phyloP scores from a whole-genome alignment of 1,140 invertebrate genomes.

The Neocloeon triangulifer region DNA sequence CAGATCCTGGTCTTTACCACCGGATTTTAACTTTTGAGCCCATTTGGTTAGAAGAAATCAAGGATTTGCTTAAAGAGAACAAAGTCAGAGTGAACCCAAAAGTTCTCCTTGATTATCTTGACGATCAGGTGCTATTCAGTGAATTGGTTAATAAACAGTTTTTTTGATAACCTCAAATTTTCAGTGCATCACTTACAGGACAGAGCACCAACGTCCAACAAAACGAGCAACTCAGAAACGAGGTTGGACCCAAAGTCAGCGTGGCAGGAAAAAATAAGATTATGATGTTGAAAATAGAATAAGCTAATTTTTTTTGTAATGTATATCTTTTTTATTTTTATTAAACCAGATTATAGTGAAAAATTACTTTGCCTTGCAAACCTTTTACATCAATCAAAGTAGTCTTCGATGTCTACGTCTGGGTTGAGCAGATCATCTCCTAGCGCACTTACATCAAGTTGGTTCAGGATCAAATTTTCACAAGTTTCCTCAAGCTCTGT shows the following conservation, averaged over 20 bases:
- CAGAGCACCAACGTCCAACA: too few species aligned
- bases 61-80: slow-evolving; percentile 14
- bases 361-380: neutral
- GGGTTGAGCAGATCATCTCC: slow-evolving; percentile 88
- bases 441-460: slow-evolving; percentile 68
- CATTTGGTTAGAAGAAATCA: slow-evolving; percentile 18
- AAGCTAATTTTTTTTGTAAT: too few species aligned
- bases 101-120: slow-evolving; percentile 20
- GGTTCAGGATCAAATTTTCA: slow-evolving; percentile 93
- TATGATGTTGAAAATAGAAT: too few species aligned
- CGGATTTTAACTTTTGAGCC: slow-evolving; percentile 24
- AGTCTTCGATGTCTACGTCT: slow-evolving; percentile 94
- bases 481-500: slow-evolving; percentile 95
- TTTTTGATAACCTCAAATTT: too few species aligned
- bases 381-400: slow-evolving; percentile 74
- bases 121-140: slow-evolving; percentile 26
- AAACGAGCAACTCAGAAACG: too few species aligned
- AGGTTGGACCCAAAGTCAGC: too few species aligned
- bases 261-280: too few species aligned
- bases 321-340: too few species aligned
- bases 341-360: too few species aligned
- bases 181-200: too few species aligned
- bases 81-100: slow-evolving; percentile 19
- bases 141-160: too few species aligned
- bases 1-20: slow-evolving; percentile 16